Evolutionary conservation across 2,797 vertebrate genomes (phyloP).

Genomic region (Dendrocincla fuliginosa): DNA sequence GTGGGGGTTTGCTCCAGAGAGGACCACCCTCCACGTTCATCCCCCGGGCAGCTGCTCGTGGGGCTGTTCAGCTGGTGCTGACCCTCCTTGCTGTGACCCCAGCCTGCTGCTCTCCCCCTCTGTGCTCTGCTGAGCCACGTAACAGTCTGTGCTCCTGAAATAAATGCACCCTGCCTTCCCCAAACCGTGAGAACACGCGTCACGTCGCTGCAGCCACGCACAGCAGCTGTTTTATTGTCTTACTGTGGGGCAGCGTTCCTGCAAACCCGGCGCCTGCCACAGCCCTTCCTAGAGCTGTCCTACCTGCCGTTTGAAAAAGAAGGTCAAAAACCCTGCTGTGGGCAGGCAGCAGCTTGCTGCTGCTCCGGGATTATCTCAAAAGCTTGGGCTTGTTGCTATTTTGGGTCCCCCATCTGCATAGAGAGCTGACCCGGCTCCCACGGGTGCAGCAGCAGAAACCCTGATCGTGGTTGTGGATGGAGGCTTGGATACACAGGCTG

Average conservation of each 20-base stretch:
- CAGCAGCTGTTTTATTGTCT: accelerated
- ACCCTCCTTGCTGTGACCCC: neutral
- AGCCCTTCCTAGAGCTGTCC: neutral
- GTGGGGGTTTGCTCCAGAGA: neutral
- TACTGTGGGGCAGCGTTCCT: accelerated
- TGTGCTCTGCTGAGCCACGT: accelerated
- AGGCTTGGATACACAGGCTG: accelerated
- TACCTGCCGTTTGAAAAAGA: neutral
- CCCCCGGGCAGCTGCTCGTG: neutral
- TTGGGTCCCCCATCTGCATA: neutral
- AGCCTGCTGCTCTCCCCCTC: accelerated
- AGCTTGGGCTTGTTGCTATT: neutral
- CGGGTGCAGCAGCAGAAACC: neutral
- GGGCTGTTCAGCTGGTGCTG: accelerated
- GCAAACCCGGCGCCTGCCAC: accelerated
- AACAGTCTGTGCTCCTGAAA: neutral
- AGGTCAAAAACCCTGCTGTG: neutral
- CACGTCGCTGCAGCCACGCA: accelerated
- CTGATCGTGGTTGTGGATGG: accelerated
- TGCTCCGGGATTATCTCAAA: neutral
- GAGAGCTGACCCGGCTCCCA: neutral
- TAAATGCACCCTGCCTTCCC: neutral
- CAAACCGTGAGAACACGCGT: accelerated
- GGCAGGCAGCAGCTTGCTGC: neutral
- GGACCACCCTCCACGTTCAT: neutral